phyloP scores from a whole-genome alignment of 64 coral and sea anemone species.

The Cladopsammia gracilis region DNA sequence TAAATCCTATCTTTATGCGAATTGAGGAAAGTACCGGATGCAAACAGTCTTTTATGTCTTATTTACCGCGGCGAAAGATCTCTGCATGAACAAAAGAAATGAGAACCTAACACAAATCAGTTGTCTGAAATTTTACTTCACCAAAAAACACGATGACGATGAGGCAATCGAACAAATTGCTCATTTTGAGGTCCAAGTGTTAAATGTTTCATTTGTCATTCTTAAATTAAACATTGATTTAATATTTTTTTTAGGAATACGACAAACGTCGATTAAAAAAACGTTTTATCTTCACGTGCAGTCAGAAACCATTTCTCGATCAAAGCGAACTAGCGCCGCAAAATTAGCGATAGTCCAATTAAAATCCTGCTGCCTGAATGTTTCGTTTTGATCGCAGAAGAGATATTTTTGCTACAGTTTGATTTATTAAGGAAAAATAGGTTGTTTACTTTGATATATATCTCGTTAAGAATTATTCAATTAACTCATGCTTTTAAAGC shows the following conservation, averaged over 20 bases:
- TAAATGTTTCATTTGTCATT: conserved; percentile 71
- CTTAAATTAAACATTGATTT: conserved; percentile 74
- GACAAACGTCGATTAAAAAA: conserved; percentile 18
- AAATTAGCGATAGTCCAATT: neutral
- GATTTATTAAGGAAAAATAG: conserved; percentile 74
- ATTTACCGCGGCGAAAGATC: neutral
- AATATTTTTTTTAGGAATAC: conserved; percentile 53
- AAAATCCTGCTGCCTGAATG: neutral
- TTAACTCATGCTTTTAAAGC: conserved; percentile 66
- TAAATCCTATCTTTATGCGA: conserved; percentile 85
- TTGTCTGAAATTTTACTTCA: neutral
- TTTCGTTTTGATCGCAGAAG: neutral
- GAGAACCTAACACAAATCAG: neutral
- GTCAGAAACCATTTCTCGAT: neutral
- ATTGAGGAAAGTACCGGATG: conserved; percentile 72
- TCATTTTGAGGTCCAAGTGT: conserved; percentile 61
- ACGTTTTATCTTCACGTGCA: conserved; percentile 2
- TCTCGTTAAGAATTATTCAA: conserved; percentile 83
- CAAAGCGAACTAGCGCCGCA: conserved; percentile 5
- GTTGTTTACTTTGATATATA: conserved; percentile 81
- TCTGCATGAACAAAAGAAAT: conserved; percentile 12
- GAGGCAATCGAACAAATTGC: neutral
- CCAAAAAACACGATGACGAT: neutral
- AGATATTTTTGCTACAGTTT: conserved; percentile 62
- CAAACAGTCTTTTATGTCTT: conserved; percentile 15